A percentile compares a stretch with the other conserved stretches of the same genome.
phyloP scores from a whole-genome alignment of 2,888 invertebrate species.

The Dexiosoma caninum region DNA sequence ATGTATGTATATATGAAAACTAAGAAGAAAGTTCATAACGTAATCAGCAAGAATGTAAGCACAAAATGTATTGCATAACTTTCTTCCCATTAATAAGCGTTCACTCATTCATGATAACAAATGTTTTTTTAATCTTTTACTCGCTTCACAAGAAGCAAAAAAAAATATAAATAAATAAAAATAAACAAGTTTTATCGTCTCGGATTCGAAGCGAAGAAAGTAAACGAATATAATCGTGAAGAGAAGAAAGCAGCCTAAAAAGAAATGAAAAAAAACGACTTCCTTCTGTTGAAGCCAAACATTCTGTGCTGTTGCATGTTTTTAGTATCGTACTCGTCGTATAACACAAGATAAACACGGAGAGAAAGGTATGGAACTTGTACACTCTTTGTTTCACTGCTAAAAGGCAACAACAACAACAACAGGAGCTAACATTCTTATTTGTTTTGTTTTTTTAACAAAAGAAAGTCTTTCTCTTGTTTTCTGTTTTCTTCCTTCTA shows the following conservation, averaged over 20 bases:
- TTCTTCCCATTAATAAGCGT: conserved; percentile 67
- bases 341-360: background rate
- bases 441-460: conserved; percentile 26
- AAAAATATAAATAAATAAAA: too few relatives aligned
- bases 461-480: conserved; percentile 58
- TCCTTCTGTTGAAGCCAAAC: background rate
- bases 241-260: conserved; percentile 31
- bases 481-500: background rate
- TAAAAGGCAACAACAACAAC: background rate
- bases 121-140: background rate
- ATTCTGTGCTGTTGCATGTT: conserved; percentile 10
- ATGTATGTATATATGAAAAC: background rate
- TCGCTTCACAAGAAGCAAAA: background rate
- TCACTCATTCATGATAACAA: background rate
- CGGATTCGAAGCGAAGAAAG: conserved; percentile 66
- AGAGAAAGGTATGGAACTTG: conserved; percentile 11
- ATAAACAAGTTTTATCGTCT: conserved; percentile 29
- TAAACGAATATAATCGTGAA: conserved; percentile 59
- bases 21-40: conserved; percentile 72
- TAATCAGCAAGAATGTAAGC: conserved; percentile 64
- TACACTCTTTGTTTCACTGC: background rate
- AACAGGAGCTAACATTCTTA: background rate
- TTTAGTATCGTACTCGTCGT: too few relatives aligned
- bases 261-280: conserved; percentile 3
- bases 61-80: conserved; percentile 72